Percentiles rank a stretch among this genome's conserved stretches.
Evolutionary conservation across 2,888 invertebrate species (phyloP).

Genomic region (Trachelus stipa): DNA sequence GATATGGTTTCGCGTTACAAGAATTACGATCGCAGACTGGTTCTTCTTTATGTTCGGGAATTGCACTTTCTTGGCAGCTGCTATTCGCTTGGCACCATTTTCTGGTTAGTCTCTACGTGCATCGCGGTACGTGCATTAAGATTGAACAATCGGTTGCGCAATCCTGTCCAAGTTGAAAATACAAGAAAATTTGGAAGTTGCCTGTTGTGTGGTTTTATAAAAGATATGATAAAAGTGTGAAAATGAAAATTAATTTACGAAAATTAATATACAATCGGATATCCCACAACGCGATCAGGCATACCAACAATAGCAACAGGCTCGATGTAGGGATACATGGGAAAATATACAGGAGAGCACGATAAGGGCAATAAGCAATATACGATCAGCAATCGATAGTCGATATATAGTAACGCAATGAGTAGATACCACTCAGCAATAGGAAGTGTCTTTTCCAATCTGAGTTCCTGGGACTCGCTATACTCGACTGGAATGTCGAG

Average conservation of each 20-base stretch:
- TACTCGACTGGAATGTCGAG: neutral
- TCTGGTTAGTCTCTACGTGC: neutral
- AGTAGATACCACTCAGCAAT: neutral
- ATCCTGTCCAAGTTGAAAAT: neutral
- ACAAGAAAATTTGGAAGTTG: neutral
- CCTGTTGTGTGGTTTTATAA: neutral
- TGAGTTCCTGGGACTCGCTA: neutral
- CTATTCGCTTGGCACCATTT: neutral
- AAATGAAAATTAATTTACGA: neutral
- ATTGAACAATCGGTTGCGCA: neutral
- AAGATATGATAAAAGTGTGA: too few relatives aligned
- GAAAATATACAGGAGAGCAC: neutral
- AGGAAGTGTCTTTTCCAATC: neutral
- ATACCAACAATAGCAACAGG: neutral
- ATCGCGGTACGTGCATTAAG: neutral
- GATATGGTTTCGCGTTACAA: neutral
- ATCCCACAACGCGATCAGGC: too few relatives aligned
- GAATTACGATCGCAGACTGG: neutral
- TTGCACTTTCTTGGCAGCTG: neutral
- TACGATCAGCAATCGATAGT: neutral
- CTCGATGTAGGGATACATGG: neutral
- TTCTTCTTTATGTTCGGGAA: neutral
- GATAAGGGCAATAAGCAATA: neutral
- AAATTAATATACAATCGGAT: too few relatives aligned
- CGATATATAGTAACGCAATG: neutral